phyloP scores from a whole-genome alignment of 2,113 vertebrate genomes.

The Odobenus rosmarus region DNA sequence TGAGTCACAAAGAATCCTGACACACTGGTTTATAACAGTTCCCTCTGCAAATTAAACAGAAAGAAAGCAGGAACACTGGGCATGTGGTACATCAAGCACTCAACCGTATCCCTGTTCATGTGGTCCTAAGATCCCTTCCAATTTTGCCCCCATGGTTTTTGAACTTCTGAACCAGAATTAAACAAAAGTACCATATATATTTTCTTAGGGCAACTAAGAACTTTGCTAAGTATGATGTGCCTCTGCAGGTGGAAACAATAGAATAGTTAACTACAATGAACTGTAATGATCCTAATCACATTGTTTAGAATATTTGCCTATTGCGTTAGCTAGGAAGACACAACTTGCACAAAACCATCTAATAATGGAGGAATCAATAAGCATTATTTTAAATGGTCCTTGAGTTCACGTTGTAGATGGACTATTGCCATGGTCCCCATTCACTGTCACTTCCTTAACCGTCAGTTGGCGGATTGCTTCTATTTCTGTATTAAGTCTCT shows the following conservation, averaged over 20 bases:
- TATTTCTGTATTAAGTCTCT: slow-evolving; percentile 70
- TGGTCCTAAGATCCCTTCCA: neutral
- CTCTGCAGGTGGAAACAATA: neutral
- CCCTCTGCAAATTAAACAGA: neutral
- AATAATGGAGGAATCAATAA: neutral
- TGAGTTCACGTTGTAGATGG: neutral
- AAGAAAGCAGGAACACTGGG: neutral
- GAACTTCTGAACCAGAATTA: slow-evolving; percentile 3
- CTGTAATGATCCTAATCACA: neutral
- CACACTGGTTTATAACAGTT: neutral
- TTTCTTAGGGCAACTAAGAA: neutral
- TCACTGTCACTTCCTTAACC: slow-evolving; percentile 25
- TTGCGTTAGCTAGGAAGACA: neutral
- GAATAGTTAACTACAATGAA: neutral
- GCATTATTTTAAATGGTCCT: neutral
- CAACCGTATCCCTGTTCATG: neutral
- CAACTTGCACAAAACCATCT: neutral
- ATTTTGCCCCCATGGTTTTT: neutral
- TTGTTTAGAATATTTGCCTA: neutral
- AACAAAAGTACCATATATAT: neutral
- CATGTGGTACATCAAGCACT: neutral
- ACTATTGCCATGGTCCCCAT: neutral
- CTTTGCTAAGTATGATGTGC: neutral
- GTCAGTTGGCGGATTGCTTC: neutral
- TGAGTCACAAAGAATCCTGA: neutral